Percentiles rank a stretch among this genome's conserved stretches.
phyloP scores from a whole-genome alignment of 2,113 vertebrate species.

The Phalacrocorax brasilianus region DNA sequence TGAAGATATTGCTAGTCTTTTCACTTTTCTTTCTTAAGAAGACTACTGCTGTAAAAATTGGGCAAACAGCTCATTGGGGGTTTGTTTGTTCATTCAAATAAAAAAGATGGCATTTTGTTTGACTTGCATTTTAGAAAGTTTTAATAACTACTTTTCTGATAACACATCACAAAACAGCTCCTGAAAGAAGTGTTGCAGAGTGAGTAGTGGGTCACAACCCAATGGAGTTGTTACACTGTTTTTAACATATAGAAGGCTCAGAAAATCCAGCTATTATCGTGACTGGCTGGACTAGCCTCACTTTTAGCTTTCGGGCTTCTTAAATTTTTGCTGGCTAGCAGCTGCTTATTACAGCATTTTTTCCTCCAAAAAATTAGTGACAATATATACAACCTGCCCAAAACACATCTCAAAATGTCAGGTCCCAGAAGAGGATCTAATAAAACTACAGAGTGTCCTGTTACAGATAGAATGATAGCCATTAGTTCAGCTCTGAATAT shows the following conservation, averaged over 20 bases:
- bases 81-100: background rate
- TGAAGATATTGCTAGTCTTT: background rate
- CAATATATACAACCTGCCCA: background rate
- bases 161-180: background rate
- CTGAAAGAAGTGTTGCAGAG: background rate
- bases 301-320: background rate
- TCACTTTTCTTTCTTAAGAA: background rate
- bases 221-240: background rate
- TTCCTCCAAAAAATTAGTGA: background rate
- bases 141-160: background rate
- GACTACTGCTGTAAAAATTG: background rate
- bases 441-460: background rate
- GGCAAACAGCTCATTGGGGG: background rate
- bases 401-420: background rate
- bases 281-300: background rate
- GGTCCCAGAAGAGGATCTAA: background rate
- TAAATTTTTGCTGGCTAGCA: background rate
- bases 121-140: background rate
- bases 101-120: background rate
- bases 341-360: background rate
- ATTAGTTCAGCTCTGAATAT: slow-evolving; percentile 42
- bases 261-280: background rate
- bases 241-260: background rate
- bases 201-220: background rate
- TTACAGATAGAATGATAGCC: background rate